Evolutionary conservation across 2,888 invertebrate genomes (phyloP), one percentile per base, ranked within the genome.

Genomic region (Clunio marinus): DNA sequence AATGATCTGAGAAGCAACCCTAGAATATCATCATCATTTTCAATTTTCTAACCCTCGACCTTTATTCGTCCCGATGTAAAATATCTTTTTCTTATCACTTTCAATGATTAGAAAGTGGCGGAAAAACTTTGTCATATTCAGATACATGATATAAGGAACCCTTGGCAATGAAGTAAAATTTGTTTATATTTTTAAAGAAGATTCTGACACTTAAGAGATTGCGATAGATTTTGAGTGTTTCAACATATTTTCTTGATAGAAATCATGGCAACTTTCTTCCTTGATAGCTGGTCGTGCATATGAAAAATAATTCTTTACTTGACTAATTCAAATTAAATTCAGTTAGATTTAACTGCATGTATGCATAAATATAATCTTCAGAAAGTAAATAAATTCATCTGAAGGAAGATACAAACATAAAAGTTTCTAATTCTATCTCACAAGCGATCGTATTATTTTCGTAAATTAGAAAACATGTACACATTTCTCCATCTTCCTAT

Each of bases 21-120:
- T 62, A 10, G 62, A 37, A 37, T 46, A 41, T 65, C 46, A 65
- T n/a, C n/a, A n/a, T 65, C 63, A 65, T 46, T 65, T 65, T 65
- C 63, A 65, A 65, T 65, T 46, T 65, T 65, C 17, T 25, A 28
- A 37, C 63, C 46, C 62, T 62, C 62, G 28, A 22, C 20, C 27
- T 22, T n/a, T 17, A 22, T 55, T 45, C 25, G n/a, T 57, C 27
- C 32, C 17, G 32, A 60, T 60, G 60, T 35, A 22, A 60, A 60
- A 62, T 22, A 57, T 57, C 27, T 22, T 15, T 32, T 59, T 41
- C 41, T 32, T 62, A 22, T 62, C 41, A 41, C 62, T 35, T 62
- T 24, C 7, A n/a, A 24, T 62, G 62, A 62, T 62, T 62, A 59
- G 59, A 59, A 8, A 32, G 32, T 32, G 32, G 32, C 4, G 32